A percentile compares a stretch with the other conserved stretches of the same genome.
These are phyloP conservation scores for Sapajus apella DNA, from an alignment of 2,113 vertebrate genomes.

Conservation along the genomic window DNA sequence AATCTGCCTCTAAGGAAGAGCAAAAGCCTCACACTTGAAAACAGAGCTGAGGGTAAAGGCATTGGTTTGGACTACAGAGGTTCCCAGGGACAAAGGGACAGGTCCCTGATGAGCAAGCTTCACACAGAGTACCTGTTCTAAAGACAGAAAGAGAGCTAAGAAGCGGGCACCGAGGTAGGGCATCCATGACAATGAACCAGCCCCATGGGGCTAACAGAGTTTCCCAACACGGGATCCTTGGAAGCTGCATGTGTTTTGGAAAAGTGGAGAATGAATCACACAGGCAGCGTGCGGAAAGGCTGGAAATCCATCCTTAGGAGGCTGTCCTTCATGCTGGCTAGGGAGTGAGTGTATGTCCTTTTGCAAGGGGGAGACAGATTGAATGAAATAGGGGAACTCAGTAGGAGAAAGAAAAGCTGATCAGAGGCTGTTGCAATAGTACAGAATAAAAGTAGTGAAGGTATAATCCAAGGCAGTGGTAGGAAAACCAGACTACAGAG, in stretches of 20 bases:
- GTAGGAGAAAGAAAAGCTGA: not conserved
- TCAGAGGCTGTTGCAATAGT: not conserved
- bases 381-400: not conserved
- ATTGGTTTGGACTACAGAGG: too few species aligned
- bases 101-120: not conserved
- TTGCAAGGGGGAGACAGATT: not conserved
- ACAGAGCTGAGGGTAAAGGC: not conserved
- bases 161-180: not conserved
- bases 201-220: accelerated
- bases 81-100: not conserved
- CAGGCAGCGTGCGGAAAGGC: too few species aligned
- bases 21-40: not conserved
- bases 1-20: not conserved
- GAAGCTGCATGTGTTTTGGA: not conserved
- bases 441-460: not conserved
- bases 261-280: too few species aligned
- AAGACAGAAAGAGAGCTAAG: not conserved
- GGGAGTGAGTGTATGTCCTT: not conserved
- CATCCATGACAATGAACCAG: not conserved
- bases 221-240: not conserved
- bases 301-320: not conserved
- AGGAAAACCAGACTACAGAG: not conserved
- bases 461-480: not conserved
- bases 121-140: accelerated
- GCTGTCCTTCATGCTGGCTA: accelerated